These are phyloP conservation scores for Podarcis muralis DNA, from an alignment of 2,113 vertebrate species.

Conservation along the genomic window DNA sequence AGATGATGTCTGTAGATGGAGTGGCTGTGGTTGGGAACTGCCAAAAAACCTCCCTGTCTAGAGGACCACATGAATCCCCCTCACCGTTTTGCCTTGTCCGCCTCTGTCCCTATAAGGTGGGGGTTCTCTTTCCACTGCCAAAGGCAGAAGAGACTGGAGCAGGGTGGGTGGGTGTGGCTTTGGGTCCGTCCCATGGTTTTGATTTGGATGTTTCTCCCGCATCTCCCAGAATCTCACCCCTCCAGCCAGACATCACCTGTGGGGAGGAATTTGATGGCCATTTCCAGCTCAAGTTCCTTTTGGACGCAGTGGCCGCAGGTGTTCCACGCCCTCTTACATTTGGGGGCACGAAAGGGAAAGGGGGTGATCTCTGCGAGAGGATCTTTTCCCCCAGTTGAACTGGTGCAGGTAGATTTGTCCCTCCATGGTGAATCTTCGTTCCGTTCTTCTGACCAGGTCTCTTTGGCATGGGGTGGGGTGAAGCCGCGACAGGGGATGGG, in stretches of 20 bases:
- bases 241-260: neutral
- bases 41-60: neutral
- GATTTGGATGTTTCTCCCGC: neutral
- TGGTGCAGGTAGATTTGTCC: neutral
- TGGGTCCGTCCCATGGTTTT: neutral
- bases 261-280: neutral
- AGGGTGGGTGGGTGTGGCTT: accelerated
- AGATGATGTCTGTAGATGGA: too few species aligned
- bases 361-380: too few species aligned
- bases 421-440: too few species aligned
- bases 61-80: neutral
- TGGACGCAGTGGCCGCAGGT: too few species aligned
- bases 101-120: neutral
- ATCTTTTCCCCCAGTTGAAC: neutral
- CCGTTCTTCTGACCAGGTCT: neutral
- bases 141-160: neutral
- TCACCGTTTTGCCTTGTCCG: neutral
- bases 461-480: too few species aligned
- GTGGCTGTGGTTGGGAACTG: accelerated
- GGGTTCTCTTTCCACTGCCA: neutral
- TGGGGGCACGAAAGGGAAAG: too few species aligned
- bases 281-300: neutral
- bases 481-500: neutral
- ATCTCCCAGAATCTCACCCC: neutral
- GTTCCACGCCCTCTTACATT: neutral